phyloP scores from a whole-genome alignment of 2,797 vertebrate species.

The Chaetophractus vellerosus region DNA sequence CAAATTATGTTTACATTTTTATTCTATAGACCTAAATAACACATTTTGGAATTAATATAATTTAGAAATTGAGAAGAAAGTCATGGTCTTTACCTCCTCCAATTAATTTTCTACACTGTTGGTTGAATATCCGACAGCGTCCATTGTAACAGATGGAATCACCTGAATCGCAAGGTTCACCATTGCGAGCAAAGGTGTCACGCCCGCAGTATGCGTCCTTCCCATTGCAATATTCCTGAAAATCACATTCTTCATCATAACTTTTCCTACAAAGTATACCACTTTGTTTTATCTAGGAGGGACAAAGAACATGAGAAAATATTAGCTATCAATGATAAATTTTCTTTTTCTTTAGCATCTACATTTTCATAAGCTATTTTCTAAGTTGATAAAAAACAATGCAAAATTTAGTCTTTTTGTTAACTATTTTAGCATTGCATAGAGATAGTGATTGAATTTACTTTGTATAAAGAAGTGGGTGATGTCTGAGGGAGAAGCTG shows the following conservation, averaged over 20 bases:
- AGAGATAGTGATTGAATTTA: background rate
- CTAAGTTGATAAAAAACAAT: background rate
- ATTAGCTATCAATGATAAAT: background rate
- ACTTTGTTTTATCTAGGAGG: background rate
- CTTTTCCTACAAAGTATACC: background rate
- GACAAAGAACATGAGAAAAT: conserved; percentile 1
- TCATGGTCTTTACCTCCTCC: conserved; percentile 67
- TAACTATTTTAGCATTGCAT: background rate
- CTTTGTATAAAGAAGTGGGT: background rate
- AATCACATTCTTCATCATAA: conserved; percentile 46
- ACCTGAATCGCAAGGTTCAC: background rate
- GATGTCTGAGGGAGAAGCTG: background rate
- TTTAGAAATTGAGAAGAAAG: conserved; percentile 47
- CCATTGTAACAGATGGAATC: background rate
- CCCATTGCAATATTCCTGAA: conserved; percentile 64
- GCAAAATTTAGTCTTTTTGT: background rate
- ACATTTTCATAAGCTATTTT: background rate
- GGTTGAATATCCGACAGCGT: background rate
- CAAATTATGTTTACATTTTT: conserved; percentile 48
- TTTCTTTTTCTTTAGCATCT: conserved; percentile 28
- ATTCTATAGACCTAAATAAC: conserved; percentile 17
- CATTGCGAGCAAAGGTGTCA: conserved; percentile 19
- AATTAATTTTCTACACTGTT: conserved; percentile 5
- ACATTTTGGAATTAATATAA: background rate
- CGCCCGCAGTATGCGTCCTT: accelerated